Percentiles rank a stretch among this genome's conserved stretches.
These are phyloP conservation scores for Epicauta chinensis DNA, from an alignment of 1,140 invertebrate genomes.

Conservation along the genomic window DNA sequence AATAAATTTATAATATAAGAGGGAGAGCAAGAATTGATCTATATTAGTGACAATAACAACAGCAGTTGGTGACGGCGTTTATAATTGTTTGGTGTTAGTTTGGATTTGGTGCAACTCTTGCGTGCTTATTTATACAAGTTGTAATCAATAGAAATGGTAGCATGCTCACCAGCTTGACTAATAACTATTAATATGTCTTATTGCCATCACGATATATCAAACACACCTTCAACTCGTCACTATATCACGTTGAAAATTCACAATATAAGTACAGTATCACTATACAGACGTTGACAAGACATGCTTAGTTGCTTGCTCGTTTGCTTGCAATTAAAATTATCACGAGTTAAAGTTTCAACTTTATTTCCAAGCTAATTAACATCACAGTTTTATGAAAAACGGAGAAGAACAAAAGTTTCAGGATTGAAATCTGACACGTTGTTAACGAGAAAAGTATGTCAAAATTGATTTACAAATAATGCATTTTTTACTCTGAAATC, in stretches of 20 bases:
- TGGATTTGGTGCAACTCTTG: conserved; percentile 32
- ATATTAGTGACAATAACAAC: too few relatives aligned
- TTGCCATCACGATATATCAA: conserved; percentile 38
- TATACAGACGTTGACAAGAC: conserved; percentile 9
- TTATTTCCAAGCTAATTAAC: conserved; percentile 14
- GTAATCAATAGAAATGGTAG: conserved; percentile 37
- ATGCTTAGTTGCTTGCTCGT: too few relatives aligned
- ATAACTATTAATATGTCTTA: conserved; percentile 38
- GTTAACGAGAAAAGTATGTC: too few relatives aligned
- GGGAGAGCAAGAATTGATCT: too few relatives aligned
- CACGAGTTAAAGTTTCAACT: conserved; percentile 17
- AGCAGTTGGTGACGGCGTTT: background rate
- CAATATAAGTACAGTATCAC: too few relatives aligned
- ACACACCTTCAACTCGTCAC: conserved; percentile 21
- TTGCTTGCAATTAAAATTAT: conserved; percentile 15
- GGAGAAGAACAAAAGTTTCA: too few relatives aligned
- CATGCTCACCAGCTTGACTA: conserved; percentile 35
- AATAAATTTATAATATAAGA: too few relatives aligned
- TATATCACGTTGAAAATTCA: too few relatives aligned
- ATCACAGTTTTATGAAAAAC: conserved; percentile 5
- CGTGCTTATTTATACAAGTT: conserved; percentile 28
- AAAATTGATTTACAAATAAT: too few relatives aligned
- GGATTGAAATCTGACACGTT: too few relatives aligned
- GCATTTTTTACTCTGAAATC: too few relatives aligned
- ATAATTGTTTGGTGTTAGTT: conserved; percentile 24